Evolutionary conservation across 2,113 vertebrate species (phyloP).

Genomic region (Stigmatopora nigra): DNA sequence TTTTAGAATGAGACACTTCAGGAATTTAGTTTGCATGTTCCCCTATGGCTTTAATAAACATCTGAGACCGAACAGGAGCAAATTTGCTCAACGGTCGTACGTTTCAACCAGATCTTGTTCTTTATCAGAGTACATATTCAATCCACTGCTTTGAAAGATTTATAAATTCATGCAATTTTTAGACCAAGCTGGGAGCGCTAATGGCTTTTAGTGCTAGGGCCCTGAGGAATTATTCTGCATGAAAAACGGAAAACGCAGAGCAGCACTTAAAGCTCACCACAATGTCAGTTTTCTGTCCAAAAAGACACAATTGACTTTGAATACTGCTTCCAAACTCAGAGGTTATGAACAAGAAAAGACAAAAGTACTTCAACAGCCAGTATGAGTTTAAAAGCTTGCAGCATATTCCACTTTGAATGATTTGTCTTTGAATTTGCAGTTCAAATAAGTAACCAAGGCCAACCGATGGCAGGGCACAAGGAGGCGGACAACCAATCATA

Average conservation of each 20-base stretch:
- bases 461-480: too few relatives aligned
- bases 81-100: conserved; percentile 45
- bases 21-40: conserved; percentile 66
- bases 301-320: conserved; percentile 49
- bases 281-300: conserved; percentile 64
- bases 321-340: conserved; percentile 29
- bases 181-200: conserved; percentile 75
- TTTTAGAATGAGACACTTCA: conserved; percentile 66
- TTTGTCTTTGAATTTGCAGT: conserved; percentile 1
- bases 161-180: conserved; percentile 89
- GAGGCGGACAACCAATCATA: too few relatives aligned
- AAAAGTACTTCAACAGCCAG: conserved; percentile 23
- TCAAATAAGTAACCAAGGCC: conserved; percentile 9
- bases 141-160: conserved; percentile 80
- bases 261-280: conserved; percentile 64
- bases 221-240: conserved; percentile 71
- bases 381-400: conserved; percentile 14
- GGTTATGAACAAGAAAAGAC: conserved; percentile 35
- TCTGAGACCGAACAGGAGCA: conserved; percentile 62
- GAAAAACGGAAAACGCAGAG: conserved; percentile 69
- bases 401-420: conserved; percentile 17
- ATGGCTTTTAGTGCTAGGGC: conserved; percentile 80
- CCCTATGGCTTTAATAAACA: conserved; percentile 75
- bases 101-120: conserved; percentile 69
- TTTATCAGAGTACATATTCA: conserved; percentile 73